A percentile compares a stretch with the other conserved stretches of the same genome.
phyloP scores from a whole-genome alignment of 2,113 vertebrate species.

The Calyptommatus sinebrachiatus region DNA sequence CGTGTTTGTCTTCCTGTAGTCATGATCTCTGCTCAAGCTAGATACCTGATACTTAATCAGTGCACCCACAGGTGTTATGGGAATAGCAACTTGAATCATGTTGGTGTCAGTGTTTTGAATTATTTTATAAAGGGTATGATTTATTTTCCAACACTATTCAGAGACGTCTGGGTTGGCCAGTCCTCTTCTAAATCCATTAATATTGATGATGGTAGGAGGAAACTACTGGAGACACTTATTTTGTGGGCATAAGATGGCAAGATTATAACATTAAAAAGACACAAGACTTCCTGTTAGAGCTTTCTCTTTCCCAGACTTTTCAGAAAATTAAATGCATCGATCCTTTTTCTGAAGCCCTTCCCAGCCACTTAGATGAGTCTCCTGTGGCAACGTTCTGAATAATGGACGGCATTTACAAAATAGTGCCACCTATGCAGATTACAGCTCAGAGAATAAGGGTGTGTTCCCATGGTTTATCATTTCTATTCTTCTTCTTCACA shows the following conservation, averaged over 20 bases:
- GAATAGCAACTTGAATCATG: no score
- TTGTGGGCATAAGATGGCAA: neutral
- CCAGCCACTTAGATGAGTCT: neutral
- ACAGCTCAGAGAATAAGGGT: neutral
- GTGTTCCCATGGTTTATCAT: neutral
- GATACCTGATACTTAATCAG: no score
- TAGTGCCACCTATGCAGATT: neutral
- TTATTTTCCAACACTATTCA: no score
- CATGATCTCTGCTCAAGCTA: no score
- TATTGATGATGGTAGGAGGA: neutral
- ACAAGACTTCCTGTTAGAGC: neutral
- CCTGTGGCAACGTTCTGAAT: neutral
- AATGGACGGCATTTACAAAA: constrained; percentile 1
- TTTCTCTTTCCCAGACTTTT: neutral
- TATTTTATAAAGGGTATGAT: no score
- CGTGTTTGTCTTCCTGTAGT: no score
- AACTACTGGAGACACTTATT: neutral
- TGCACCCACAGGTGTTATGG: no score
- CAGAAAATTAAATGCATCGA: neutral
- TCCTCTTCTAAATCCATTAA: no score
- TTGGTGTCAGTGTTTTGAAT: no score
- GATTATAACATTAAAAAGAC: neutral
- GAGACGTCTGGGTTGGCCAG: no score
- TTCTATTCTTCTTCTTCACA: neutral
- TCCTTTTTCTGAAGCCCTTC: neutral